phyloP scores from a whole-genome alignment of 1,140 invertebrate genomes.

The Temnothorax curvispinosus region DNA sequence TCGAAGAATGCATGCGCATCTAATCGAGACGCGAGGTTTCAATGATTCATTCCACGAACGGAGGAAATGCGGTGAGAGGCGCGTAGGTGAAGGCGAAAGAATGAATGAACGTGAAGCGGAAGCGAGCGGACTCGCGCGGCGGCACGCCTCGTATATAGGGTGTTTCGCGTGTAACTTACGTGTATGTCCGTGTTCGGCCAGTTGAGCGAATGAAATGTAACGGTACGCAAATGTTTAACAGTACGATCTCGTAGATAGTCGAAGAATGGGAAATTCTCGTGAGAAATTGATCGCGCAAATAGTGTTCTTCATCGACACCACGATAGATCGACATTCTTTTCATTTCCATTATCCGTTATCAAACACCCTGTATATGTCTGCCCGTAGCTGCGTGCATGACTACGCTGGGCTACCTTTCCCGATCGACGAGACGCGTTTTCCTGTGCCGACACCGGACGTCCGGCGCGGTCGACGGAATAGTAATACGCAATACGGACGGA shows the following conservation, averaged over 20 bases:
- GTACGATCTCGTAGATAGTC: background rate
- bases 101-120: constrained; percentile 74
- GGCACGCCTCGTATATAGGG: constrained; percentile 39
- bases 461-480: constrained; percentile 78
- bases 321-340: background rate
- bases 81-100: constrained; percentile 69
- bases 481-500: constrained; percentile 65
- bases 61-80: constrained; percentile 63
- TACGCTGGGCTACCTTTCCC: constrained; percentile 64
- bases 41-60: constrained; percentile 69
- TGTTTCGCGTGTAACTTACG: background rate
- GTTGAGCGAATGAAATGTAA: background rate
- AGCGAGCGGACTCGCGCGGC: constrained; percentile 60
- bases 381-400: constrained; percentile 59
- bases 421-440: constrained; percentile 76
- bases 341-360: background rate
- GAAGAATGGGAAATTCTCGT: background rate
- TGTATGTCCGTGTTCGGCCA: background rate
- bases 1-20: background rate
- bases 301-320: background rate
- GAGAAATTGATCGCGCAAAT: background rate
- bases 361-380: constrained; percentile 52
- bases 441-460: constrained; percentile 77
- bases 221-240: background rate
- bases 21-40: constrained; percentile 28